Base-by-base conservation (phyloP, 2,113 vertebrate species). In the Lepidothrix coronata region DNA sequence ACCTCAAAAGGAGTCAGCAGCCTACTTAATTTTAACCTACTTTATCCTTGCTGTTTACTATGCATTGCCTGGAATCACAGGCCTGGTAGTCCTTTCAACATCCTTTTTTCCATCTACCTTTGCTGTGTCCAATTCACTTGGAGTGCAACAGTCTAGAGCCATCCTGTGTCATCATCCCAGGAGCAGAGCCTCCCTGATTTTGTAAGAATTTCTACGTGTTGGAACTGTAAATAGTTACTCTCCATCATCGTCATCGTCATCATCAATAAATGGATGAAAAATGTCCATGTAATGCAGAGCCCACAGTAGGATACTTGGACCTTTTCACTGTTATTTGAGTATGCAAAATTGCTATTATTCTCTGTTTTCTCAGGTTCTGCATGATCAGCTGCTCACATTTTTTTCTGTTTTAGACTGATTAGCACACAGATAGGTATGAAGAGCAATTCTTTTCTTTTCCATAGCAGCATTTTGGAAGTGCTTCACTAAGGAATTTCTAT, bases 401-500 rank as follows among this genome's bases (percentile, higher is more conserved):
- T 51, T 41, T 27, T 11, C 30, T 77, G 5, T 3, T 71, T 81
- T 59, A 72, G 21, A 20, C 23, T 68, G 44, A 58, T 87, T 61
- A 94, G n/a, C 33, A 35, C 23, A 62, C 15, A 68, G 70, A 76
- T 62, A 85, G 2, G 8, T 44, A 57, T 44, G 15, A 58, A 30
- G 5, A 62, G 2, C 10, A 33, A 13, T 33, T 3, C 15, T 51
- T 52, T 81, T 84, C 16, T 57, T 85, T 66, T 62, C 37, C 68
- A 35, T 37, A 54, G 8, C 66, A 83, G 23, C 25, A 55, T 48
- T 85, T 86, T 82, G 44, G 28, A 89, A 88, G 21, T 79, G 37
- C 8, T 85, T 88, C 46, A 57, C 20, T 70, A 55, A 86, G 71
- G 85, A 80, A 76, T 88, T 91, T 95, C 67, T 76, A 21, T 46